Percentiles rank a stretch among this genome's conserved stretches.
phyloP scores from a whole-genome alignment of 2,888 invertebrate genomes.

The Diploptera punctata region DNA sequence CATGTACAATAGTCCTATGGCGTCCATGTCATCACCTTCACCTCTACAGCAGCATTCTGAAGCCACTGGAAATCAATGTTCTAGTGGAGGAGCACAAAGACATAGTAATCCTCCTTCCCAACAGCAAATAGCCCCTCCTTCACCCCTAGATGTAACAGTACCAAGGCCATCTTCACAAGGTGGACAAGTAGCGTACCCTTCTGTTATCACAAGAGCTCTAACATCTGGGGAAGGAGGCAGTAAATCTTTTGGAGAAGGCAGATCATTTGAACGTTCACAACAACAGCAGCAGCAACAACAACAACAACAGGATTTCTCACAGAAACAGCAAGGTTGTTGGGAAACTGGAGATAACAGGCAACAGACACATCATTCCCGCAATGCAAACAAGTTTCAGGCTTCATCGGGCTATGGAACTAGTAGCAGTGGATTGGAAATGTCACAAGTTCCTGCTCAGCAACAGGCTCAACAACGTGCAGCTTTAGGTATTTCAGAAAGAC shows the following conservation, averaged over 20 bases:
- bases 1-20: conserved; percentile 84
- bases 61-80: conserved; percentile 37
- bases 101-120: conserved; percentile 51
- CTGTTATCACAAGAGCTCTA: conserved; percentile 77
- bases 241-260: conserved; percentile 23
- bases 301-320: conserved; percentile 45
- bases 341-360: conserved; percentile 53
- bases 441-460: conserved; percentile 56
- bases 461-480: conserved; percentile 57
- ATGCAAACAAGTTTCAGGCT: conserved; percentile 31
- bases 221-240: conserved; percentile 28
- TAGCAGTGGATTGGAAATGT: conserved; percentile 55
- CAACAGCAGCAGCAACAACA: conserved; percentile 43
- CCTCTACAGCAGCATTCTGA: conserved; percentile 65
- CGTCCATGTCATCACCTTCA: conserved; percentile 72
- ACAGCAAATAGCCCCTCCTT: conserved; percentile 64
- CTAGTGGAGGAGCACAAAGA: conserved; percentile 45
- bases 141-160: conserved; percentile 73
- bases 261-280: conserved; percentile 54
- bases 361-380: conserved; percentile 46
- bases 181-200: conserved; percentile 75
- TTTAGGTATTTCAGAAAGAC: conserved; percentile 61
- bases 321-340: conserved; percentile 55
- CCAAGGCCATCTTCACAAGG: conserved; percentile 66
- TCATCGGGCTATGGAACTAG: conserved; percentile 20